Conservation (phyloP, 2,797 vertebrate genomes). For the Zalophus californianus region DNA sequence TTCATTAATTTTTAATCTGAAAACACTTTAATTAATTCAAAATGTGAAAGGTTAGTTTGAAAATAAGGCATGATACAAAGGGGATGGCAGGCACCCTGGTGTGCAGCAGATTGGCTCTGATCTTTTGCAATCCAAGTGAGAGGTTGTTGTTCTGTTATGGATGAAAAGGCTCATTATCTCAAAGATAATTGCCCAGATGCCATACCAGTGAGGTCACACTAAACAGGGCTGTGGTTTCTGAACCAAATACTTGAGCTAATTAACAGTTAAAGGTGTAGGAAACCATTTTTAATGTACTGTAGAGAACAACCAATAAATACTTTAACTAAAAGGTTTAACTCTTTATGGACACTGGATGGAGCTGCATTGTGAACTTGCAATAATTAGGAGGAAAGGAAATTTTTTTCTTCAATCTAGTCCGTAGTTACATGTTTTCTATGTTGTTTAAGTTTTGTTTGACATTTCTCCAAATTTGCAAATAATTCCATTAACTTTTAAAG, state of each 20-base stretch:
- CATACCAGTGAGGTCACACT: slow-evolving; percentile 84
- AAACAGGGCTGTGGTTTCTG: slow-evolving; percentile 76
- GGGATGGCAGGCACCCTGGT: slow-evolving; percentile 75
- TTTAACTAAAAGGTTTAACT: slow-evolving; percentile 56
- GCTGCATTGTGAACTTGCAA: background rate
- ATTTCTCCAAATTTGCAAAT: slow-evolving; percentile 19
- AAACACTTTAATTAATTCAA: slow-evolving; percentile 86
- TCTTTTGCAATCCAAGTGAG: slow-evolving; percentile 83
- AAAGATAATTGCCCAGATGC: slow-evolving; percentile 88
- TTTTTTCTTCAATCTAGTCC: background rate
- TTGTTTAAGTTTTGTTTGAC: slow-evolving; percentile 2
- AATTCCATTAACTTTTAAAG: slow-evolving; percentile 1
- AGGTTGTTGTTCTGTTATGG: slow-evolving; percentile 85
- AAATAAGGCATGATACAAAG: slow-evolving; percentile 84
- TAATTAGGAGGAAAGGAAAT: background rate
- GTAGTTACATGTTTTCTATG: background rate
- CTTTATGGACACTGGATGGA: slow-evolving; percentile 2
- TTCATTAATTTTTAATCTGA: slow-evolving; percentile 87
- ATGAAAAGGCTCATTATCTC: slow-evolving; percentile 88
- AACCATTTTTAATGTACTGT: slow-evolving; percentile 70
- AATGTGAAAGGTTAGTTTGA: slow-evolving; percentile 86
- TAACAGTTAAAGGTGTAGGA: slow-evolving; percentile 81
- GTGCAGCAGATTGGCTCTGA: slow-evolving; percentile 86
- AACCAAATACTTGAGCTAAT: slow-evolving; percentile 82
- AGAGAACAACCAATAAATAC: slow-evolving; percentile 6